Evolutionary conservation across 2,888 invertebrate genomes (phyloP), one percentile per base, ranked within the genome.

Genomic region (Chaetogeoica ovagalla): DNA sequence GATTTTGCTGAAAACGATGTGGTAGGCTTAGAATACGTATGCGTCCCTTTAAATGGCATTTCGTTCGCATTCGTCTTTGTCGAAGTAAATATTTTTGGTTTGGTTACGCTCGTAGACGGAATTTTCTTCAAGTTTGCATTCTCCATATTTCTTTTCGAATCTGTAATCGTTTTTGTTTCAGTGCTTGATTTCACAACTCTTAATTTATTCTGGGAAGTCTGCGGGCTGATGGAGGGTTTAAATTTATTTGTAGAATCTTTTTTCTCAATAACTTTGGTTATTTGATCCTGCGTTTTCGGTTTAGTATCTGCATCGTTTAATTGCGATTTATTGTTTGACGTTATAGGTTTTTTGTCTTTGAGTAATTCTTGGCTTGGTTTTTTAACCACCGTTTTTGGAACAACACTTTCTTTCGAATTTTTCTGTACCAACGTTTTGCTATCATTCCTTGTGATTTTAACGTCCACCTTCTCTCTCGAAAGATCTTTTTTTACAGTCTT

Each of bases 401-500:
- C 60, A 17, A 63, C 55, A 55, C 9, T 70, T 30, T 71, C 79
- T 71, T 79, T 79, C 21, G 70, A 79, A 37, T 63, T 79, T 13
- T 70, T 70, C 57, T 79, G 62, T 57, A 71, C 39, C 23, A 79
- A 71, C 19, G 52, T 57, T 43, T 65, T 79, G 55, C 52, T 70
- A n/a, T 79, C 43, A 21, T 70, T 68, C 74, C 59, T 83, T 13
- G 81, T 66, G 19, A 79, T 62, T 79, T 76, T 72, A 39, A 63
- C 63, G 52, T 72, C 77, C 19, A 81, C 48, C 37, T 77, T 82
- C 48, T 82, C 82, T 77, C 59, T 71, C 5, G 70, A 75, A 1
- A 70, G 37, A 30, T 82, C 77, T 72, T 76, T 82, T 71, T 71
- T 82, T 23, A 82, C 71, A 21, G 71, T 70, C 66, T 82, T 77